These are phyloP conservation scores for Otus scops DNA, from an alignment of 2,797 vertebrate species.

Conservation along the genomic window DNA sequence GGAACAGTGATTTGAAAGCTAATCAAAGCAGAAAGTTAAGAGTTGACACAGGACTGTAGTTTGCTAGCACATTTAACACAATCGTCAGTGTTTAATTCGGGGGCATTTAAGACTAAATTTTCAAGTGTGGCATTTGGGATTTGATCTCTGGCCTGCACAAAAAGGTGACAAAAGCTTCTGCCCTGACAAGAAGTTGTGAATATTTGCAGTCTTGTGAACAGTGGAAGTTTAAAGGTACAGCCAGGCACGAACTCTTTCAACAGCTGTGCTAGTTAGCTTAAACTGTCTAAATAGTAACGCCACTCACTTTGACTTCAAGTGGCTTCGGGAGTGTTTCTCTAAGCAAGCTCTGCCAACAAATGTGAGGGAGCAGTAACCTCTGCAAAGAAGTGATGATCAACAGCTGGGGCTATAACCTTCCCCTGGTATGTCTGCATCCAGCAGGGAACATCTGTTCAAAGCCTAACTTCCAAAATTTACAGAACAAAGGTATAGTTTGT, in stretches of 20 bases:
- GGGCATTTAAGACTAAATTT: conserved; percentile 26
- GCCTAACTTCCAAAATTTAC: conserved; percentile 28
- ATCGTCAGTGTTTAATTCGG: conserved; percentile 16
- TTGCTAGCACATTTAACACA: not conserved
- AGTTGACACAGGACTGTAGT: not conserved
- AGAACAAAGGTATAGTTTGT: conserved; percentile 50
- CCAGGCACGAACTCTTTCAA: not conserved
- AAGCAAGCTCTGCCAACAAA: conserved; percentile 8
- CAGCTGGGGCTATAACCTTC: conserved; percentile 46
- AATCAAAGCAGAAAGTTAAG: not conserved
- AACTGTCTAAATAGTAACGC: not conserved
- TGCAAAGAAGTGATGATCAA: conserved; percentile 25
- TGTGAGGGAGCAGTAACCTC: conserved; percentile 29
- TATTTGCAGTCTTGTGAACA: not conserved
- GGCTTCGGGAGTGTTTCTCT: not conserved
- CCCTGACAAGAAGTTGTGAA: not conserved
- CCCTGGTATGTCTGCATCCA: not conserved
- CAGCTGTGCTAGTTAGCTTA: not conserved
- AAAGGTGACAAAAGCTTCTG: conserved; percentile 31
- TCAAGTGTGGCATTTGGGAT: not conserved
- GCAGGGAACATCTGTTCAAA: conserved; percentile 54
- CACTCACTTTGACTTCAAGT: not conserved
- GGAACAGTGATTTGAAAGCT: not conserved
- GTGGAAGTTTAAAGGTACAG: not conserved
- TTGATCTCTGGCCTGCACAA: not conserved